A percentile compares a stretch with the other conserved stretches of the same genome.
Evolutionary conservation across 2,797 vertebrate genomes (phyloP).

Genomic region (Danio aesculapii): DNA sequence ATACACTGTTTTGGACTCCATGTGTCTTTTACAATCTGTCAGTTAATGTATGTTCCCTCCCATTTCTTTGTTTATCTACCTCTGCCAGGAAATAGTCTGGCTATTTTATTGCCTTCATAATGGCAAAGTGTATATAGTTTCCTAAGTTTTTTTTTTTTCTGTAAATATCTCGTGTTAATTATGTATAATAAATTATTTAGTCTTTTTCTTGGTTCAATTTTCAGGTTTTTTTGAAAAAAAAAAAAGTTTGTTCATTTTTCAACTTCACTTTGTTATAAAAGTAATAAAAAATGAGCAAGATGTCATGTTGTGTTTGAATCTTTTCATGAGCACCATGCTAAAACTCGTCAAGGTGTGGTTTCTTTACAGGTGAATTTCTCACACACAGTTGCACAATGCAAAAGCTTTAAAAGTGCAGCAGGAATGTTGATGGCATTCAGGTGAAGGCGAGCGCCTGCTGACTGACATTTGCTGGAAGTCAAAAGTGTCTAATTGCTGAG

Average conservation of each 20-base stretch:
- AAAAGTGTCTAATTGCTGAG: slow-evolving; percentile 44
- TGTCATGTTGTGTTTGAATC: background rate
- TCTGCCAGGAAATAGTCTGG: slow-evolving; percentile 70
- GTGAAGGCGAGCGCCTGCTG: slow-evolving; percentile 63
- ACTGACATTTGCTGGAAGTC: slow-evolving; percentile 55
- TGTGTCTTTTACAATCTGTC: slow-evolving; percentile 20
- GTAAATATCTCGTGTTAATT: slow-evolving; percentile 69
- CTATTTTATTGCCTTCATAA: slow-evolving; percentile 60
- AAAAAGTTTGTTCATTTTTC: slow-evolving; percentile 67
- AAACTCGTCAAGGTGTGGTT: slow-evolving; percentile 12
- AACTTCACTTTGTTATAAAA: slow-evolving; percentile 71
- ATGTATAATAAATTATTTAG: slow-evolving; percentile 82
- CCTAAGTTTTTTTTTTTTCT: slow-evolving; percentile 53
- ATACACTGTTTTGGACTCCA: slow-evolving; percentile 47
- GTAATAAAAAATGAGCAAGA: slow-evolving; percentile 68
- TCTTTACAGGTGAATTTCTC: background rate
- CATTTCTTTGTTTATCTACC: slow-evolving; percentile 72
- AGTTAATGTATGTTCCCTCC: slow-evolving; percentile 46
- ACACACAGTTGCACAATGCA: slow-evolving; percentile 12
- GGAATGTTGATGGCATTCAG: slow-evolving; percentile 57
- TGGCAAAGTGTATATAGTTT: slow-evolving; percentile 67
- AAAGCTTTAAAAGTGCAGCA: slow-evolving; percentile 5
- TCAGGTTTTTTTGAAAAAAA: slow-evolving; percentile 43
- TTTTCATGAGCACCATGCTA: background rate
- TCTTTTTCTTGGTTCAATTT: slow-evolving; percentile 61